Percentiles rank a stretch among this genome's conserved stretches.
These are phyloP conservation scores for Ptilodon capucinus DNA, from an alignment of 2,888 invertebrate genomes.

Conservation along the genomic window DNA sequence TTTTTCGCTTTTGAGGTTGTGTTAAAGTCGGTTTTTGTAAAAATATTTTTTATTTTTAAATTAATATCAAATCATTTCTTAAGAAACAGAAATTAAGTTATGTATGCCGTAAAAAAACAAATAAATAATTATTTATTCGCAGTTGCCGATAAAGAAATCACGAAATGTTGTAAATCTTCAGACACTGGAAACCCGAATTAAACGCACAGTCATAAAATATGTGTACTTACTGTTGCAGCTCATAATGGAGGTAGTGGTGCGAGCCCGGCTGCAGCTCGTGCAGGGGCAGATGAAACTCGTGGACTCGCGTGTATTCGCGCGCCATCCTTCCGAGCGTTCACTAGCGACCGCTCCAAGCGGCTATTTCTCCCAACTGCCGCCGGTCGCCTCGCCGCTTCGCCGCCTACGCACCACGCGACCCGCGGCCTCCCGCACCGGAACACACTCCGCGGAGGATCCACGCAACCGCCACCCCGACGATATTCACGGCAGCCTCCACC, in stretches of 20 bases:
- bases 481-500: constrained; percentile 3
- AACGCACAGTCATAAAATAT: background rate
- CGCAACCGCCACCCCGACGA: constrained; percentile 3
- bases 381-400: constrained; percentile 2
- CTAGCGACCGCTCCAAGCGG: constrained; percentile 29
- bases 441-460: constrained; percentile 7
- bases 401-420: background rate
- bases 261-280: constrained; percentile 51
- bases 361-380: constrained; percentile 26
- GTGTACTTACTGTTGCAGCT: constrained; percentile 50
- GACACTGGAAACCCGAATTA: background rate
- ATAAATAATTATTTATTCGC: too few species aligned
- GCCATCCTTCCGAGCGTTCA: constrained; percentile 42
- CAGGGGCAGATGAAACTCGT: constrained; percentile 52
- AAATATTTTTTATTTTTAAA: too few species aligned
- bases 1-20: too few species aligned
- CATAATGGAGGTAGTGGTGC: constrained; percentile 42
- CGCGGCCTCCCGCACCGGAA: constrained; percentile 4
- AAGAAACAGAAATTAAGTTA: too few species aligned
- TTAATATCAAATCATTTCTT: too few species aligned
- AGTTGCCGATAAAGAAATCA: background rate
- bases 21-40: too few species aligned
- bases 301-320: constrained; percentile 51
- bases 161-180: background rate
- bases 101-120: too few species aligned